Base-by-base conservation (phyloP, 1,140 invertebrate genomes). In the Idris sp. region DNA sequence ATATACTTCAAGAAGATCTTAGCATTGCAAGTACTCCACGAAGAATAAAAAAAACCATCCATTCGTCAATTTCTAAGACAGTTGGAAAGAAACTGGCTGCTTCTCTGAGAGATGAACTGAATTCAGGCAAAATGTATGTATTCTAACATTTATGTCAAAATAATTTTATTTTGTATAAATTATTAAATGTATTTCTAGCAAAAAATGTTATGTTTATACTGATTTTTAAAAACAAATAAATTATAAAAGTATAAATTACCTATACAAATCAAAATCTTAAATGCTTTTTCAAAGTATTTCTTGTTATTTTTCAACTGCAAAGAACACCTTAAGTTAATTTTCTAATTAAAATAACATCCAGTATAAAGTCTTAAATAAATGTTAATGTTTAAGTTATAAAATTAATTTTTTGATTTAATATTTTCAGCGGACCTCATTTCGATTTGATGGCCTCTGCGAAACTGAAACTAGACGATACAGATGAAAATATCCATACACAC, bases 11-110 rank as follows among this genome's bases (percentile, higher is more conserved):
- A 74, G 91, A 92, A 65, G 92, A 93, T 79, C 82, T 93, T 26
- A 91, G 89, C 5, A 92, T 93, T 25, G 92, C 92, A 1, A 91
- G 89, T 69, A 92, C 92, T 1, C 91, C 91, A 0, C 86, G 90
- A 59, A 92, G 92, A 82, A 89, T 93, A 0, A 90, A 91, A 78
- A 90, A 91, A 48, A 92, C 91, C 2, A 91, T 93, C 26, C 92
- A 92, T 46, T 91, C 89, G 26, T 93, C 92, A 5, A 91, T 93
- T 13, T 92, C 91, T 16, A 88, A 90, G 76, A 92, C 91, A 13
- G 90, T 93, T 9, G 92, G 92, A 0, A 91, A 91, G 76, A 91
- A 90, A 78, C 78, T 92, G 2, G 89, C 89, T 2, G 88, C 90
- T 25, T 88, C 89, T 16, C 79, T 91, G 1, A 83, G 86, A 58